A percentile compares a stretch with the other conserved stretches of the same genome.
Conservation (phyloP, 2,888 invertebrate genomes). For the Epirrita christyi region DNA sequence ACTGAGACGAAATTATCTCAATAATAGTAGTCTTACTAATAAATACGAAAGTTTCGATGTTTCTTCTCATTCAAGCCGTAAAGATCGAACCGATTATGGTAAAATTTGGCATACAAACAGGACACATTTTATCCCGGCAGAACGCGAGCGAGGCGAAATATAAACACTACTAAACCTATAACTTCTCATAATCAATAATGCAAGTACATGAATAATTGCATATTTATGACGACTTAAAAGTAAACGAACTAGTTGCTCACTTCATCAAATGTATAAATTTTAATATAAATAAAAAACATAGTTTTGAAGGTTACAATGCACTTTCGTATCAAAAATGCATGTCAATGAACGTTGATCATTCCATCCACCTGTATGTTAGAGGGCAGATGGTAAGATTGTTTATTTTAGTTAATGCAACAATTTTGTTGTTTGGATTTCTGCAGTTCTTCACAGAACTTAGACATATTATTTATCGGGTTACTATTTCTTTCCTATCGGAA, state of each 20-base stretch:
- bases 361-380: not conserved
- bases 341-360: conserved; percentile 8
- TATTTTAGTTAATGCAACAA: too few species aligned
- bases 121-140: too few species aligned
- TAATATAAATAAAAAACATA: conserved; percentile 4
- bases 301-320: conserved; percentile 14
- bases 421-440: too few species aligned
- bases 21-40: too few species aligned
- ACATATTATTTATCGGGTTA: not conserved
- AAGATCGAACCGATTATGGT: too few species aligned
- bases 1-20: too few species aligned
- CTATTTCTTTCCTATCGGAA: too few species aligned
- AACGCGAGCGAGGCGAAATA: too few species aligned
- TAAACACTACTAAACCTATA: conserved; percentile 1
- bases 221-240: conserved; percentile 22
- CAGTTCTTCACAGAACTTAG: not conserved
- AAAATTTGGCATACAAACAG: too few species aligned
- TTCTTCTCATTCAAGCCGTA: too few species aligned
- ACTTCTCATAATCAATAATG: conserved; percentile 5
- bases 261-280: conserved; percentile 3
- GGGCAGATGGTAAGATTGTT: not conserved
- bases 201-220: conserved; percentile 15
- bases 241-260: conserved; percentile 19
- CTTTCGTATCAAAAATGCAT: not conserved
- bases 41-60: too few species aligned